These are phyloP conservation scores for Drosophila mayri DNA, from an alignment of 1,140 invertebrate species.

Conservation along the genomic window DNA sequence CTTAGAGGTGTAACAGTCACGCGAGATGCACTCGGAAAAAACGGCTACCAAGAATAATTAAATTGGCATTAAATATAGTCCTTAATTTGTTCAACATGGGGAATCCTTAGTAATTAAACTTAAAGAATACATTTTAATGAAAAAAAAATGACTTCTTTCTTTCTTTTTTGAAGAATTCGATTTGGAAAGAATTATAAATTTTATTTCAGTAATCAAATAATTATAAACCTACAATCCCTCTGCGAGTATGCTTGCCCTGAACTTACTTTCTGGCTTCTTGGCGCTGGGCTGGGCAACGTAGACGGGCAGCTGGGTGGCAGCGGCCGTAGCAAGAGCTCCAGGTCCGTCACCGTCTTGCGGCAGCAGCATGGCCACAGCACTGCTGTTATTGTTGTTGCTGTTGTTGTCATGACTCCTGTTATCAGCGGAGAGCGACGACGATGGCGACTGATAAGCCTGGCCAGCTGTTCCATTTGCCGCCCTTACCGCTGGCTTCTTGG, in stretches of 20 bases:
- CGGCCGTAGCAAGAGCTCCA: slow-evolving; percentile 5
- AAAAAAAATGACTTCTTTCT: background rate
- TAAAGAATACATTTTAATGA: background rate
- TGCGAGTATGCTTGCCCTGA: background rate
- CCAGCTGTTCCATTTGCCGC: slow-evolving; percentile 68
- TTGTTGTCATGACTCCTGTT: slow-evolving; percentile 70
- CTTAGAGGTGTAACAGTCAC: slow-evolving; percentile 70
- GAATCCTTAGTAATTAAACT: background rate
- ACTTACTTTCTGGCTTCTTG: slow-evolving; percentile 77
- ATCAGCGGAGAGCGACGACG: slow-evolving; percentile 61
- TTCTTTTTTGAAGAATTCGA: background rate
- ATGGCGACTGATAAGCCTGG: slow-evolving; percentile 70
- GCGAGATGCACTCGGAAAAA: slow-evolving; percentile 34
- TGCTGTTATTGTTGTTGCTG: slow-evolving; percentile 40
- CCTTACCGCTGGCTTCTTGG: slow-evolving; percentile 27
- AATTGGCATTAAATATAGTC: background rate
- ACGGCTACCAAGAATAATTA: background rate
- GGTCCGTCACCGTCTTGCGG: slow-evolving; percentile 27
- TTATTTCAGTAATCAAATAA: background rate
- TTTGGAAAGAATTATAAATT: background rate
- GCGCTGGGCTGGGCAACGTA: slow-evolving; percentile 51
- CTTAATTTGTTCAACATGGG: background rate
- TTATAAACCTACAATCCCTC: background rate
- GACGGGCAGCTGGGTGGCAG: slow-evolving; percentile 36
- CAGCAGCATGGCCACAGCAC: slow-evolving; percentile 39